Conservation (phyloP, 92 coral and sea anemone genomes). For the Scolanthus callimorphus region DNA sequence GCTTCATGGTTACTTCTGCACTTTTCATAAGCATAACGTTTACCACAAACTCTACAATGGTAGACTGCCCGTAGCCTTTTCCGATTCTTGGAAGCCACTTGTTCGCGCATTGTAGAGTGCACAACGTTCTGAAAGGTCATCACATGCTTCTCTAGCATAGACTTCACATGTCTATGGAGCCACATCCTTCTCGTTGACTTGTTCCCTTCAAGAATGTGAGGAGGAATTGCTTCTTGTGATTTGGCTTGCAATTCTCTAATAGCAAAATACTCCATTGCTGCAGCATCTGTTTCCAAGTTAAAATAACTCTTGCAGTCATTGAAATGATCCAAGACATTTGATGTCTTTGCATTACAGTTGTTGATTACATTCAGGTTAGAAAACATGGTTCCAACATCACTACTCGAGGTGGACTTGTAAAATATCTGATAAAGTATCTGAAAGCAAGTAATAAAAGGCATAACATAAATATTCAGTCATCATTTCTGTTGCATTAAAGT, state of each 20-base stretch:
- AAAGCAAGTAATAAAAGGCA: too few relatives aligned
- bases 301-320: slow-evolving; percentile 43
- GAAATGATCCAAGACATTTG: slow-evolving; percentile 53
- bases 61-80: slow-evolving; percentile 5
- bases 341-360: slow-evolving; percentile 54
- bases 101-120: slow-evolving; percentile 2
- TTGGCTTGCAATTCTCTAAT: slow-evolving; percentile 16
- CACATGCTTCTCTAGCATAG: slow-evolving; percentile 25
- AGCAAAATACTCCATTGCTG: slow-evolving; percentile 36
- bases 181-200: slow-evolving; percentile 25
- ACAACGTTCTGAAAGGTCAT: slow-evolving; percentile 15
- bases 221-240: slow-evolving; percentile 36
- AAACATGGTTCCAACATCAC: slow-evolving; percentile 52
- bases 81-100: slow-evolving; percentile 9
- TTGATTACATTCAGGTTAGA: slow-evolving; percentile 52
- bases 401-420: slow-evolving; percentile 1
- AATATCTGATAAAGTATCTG: slow-evolving; percentile 29
- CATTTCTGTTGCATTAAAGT: too few relatives aligned
- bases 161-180: slow-evolving; percentile 43
- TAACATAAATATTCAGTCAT: too few relatives aligned
- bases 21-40: slow-evolving; percentile 33
- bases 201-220: slow-evolving; percentile 3
- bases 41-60: slow-evolving; percentile 39
- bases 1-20: slow-evolving; percentile 34
- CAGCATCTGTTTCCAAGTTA: slow-evolving; percentile 57